These are phyloP conservation scores for Acleris sparsana DNA, from an alignment of 2,888 invertebrate genomes.

Conservation along the genomic window DNA sequence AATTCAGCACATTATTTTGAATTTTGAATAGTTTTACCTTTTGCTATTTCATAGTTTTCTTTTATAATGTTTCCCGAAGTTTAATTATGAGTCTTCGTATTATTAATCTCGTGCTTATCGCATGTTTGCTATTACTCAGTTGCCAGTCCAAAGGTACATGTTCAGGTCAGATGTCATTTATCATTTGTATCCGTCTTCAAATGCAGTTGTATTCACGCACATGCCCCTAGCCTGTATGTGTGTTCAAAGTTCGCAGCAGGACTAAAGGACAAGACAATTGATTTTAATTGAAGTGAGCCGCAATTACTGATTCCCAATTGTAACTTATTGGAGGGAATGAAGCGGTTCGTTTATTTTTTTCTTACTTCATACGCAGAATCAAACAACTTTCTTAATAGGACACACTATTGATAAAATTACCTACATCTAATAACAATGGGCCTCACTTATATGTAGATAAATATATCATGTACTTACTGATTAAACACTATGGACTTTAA, in stretches of 20 bases:
- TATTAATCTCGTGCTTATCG: not conserved
- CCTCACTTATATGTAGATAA: no score
- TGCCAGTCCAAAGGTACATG: constrained; percentile 21
- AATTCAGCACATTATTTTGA: no score
- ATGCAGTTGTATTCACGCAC: not conserved
- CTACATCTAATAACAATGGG: no score
- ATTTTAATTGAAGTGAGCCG: constrained; percentile 61
- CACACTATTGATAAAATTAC: no score
- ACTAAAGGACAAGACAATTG: constrained; percentile 58
- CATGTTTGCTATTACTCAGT: constrained; percentile 12
- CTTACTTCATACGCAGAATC: not conserved
- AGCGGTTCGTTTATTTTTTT: constrained; percentile 40
- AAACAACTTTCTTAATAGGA: no score
- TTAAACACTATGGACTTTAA: no score
- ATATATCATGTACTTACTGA: no score
- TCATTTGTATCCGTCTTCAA: constrained; percentile 16
- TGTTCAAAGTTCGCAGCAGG: constrained; percentile 42
- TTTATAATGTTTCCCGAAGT: no score
- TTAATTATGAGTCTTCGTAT: not conserved
- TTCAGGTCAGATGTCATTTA: constrained; percentile 3
- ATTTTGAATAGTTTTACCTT: no score
- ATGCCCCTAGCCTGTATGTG: not conserved
- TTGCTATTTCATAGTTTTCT: no score
- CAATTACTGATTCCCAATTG: constrained; percentile 66
- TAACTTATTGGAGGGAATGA: constrained; percentile 50